Percentiles rank a stretch among this genome's conserved stretches.
Evolutionary conservation across 2,113 vertebrate species (phyloP).

Genomic region (Meleagris gallopavo): DNA sequence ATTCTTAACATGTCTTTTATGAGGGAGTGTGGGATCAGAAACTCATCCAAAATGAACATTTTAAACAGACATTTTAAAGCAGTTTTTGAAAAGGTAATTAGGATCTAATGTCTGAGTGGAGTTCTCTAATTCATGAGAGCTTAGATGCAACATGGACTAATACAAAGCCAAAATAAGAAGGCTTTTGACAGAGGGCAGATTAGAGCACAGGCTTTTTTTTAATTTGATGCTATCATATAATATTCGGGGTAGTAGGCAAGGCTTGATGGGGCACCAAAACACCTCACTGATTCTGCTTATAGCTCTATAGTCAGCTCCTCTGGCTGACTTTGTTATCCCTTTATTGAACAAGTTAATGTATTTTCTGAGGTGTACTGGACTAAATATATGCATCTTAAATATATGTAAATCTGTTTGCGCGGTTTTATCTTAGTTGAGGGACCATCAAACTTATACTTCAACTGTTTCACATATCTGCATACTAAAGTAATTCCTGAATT

Average conservation of each 20-base stretch:
- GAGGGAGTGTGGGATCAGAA: neutral
- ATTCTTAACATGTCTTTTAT: neutral
- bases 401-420: neutral
- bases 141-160: neutral
- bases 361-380: neutral
- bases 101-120: accelerated
- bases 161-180: neutral
- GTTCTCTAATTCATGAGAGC: neutral
- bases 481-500: neutral
- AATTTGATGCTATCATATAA: neutral
- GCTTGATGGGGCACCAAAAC: neutral
- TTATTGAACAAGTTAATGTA: neutral
- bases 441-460: neutral
- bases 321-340: neutral
- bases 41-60: neutral
- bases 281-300: neutral
- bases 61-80: neutral
- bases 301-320: neutral
- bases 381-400: neutral
- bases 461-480: neutral
- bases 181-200: neutral
- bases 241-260: neutral
- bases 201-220: neutral
- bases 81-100: neutral
- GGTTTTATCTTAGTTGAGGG: neutral